Base-by-base conservation (phyloP, 1,140 invertebrate species). In the Hyles vespertilio region DNA sequence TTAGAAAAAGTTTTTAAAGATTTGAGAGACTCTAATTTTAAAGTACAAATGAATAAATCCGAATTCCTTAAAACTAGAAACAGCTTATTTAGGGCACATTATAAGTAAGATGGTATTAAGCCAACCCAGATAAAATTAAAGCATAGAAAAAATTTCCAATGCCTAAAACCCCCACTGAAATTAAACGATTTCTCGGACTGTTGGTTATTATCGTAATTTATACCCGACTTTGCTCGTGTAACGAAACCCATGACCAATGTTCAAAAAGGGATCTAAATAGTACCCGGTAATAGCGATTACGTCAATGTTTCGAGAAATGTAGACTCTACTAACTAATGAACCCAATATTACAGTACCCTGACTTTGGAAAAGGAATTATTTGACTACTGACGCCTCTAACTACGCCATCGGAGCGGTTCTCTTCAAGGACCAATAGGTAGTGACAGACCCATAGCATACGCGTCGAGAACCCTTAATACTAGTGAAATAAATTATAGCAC, bases 11-110 rank as follows among this genome's bases (percentile, higher is more conserved):
- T 71, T 53, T 33, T 63, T 68, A 32, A 77, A 56, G 82, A 56
- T 53, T 54, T 89, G 2, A 40, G 72, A 11, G 56, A 79, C n/a
- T 67, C 71, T 12, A 65, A 73, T 43, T 61, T 90, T 10, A 81
- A 84, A 65, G 51, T 89, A 0, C 79, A 85, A 58, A 61, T 73
- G 1, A 70, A 70, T 9, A 89, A 90, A 56, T 84, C 60, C 32
- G 53, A 68, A 52, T 79, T 72, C 55, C n/a, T 46, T 65, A 8
- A 56, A 65, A 47, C 63, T 55, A 50, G 59, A 65, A 66, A 55
- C 77, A 10, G 52, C 59, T n/a, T 79, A 65, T 60, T 52, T 82
- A 11, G 58, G 63, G 9, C 67, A 77, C 50, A n/a, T n/a, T n/a
- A n/a, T n/a, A n/a, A n/a, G n/a, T n/a, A n/a, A n/a, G n/a, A n/a